Percentiles rank a stretch among this genome's conserved stretches.
Evolutionary conservation across 2,797 vertebrate species (phyloP).

Genomic region (Momotus momota): DNA sequence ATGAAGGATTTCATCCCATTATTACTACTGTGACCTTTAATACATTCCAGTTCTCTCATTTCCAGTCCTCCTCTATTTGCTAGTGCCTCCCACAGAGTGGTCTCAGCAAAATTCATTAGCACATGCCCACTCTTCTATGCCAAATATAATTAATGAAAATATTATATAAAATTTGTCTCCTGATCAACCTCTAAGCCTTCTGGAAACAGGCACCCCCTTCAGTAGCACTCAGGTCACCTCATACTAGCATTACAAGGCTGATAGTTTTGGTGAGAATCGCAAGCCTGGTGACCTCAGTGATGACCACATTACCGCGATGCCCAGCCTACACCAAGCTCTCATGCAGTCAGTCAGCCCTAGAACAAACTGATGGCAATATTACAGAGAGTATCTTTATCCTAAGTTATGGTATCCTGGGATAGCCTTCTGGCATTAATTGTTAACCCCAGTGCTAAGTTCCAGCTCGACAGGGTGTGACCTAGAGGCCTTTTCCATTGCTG

Average conservation of each 20-base stretch:
- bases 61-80: not conserved
- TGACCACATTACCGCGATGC: not conserved
- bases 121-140: not conserved
- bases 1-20: not conserved
- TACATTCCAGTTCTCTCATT: not conserved
- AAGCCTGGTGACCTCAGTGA: not conserved
- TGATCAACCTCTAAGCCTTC: not conserved
- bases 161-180: not conserved
- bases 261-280: not conserved
- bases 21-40: not conserved
- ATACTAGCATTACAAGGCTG: not conserved
- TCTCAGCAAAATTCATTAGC: not conserved
- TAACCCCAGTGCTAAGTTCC: not conserved
- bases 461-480: not conserved
- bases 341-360: not conserved
- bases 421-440: not conserved
- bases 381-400: not conserved
- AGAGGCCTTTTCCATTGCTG: not conserved
- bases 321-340: not conserved
- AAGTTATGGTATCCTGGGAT: not conserved
- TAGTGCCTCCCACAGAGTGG: not conserved
- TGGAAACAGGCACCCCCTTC: not conserved
- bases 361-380: not conserved
- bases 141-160: constrained; percentile 32
- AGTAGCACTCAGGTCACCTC: not conserved